Conservation (phyloP, 2,888 invertebrate species). For the Pimpla rufipes region DNA sequence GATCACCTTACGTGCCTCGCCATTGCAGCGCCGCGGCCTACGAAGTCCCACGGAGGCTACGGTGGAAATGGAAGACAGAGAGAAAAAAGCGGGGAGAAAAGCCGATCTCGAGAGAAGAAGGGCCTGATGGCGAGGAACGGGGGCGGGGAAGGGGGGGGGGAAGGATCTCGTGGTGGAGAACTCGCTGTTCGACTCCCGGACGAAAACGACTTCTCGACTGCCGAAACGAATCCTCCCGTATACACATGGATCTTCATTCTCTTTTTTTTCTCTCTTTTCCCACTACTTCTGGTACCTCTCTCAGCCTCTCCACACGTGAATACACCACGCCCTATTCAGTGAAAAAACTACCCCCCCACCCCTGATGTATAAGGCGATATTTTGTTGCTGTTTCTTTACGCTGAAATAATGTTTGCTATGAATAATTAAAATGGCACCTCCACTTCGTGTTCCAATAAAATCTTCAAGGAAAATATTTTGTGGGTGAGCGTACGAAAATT, state of each 20-base stretch:
- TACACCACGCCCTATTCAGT: conserved; percentile 18
- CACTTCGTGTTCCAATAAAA: too few species aligned
- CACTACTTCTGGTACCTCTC: conserved; percentile 44
- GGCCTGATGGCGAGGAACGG: conserved; percentile 31
- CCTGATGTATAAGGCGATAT: conserved; percentile 26
- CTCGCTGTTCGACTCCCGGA: conserved; percentile 53
- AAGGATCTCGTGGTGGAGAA: conserved; percentile 52
- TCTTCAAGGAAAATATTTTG: too few species aligned
- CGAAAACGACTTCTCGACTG: conserved; percentile 53
- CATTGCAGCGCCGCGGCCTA: not conserved
- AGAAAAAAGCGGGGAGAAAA: conserved; percentile 43
- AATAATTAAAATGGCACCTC: not conserved
- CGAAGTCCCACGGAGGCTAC: conserved; percentile 18
- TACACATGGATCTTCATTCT: conserved; percentile 40
- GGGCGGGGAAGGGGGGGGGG: conserved; percentile 22
- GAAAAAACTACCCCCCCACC: conserved; percentile 19
- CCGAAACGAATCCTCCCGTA: conserved; percentile 61
- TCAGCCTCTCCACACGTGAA: conserved; percentile 42
- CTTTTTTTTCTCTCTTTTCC: conserved; percentile 45
- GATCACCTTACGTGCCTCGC: conserved; percentile 5
- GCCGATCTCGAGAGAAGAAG: conserved; percentile 36
- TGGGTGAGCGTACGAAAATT: too few species aligned
- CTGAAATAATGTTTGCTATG: not conserved
- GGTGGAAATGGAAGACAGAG: conserved; percentile 36
- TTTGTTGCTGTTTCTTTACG: conserved; percentile 25